Evolutionary conservation across 2,797 vertebrate species (phyloP).

Genomic region (Scarus forsteni): DNA sequence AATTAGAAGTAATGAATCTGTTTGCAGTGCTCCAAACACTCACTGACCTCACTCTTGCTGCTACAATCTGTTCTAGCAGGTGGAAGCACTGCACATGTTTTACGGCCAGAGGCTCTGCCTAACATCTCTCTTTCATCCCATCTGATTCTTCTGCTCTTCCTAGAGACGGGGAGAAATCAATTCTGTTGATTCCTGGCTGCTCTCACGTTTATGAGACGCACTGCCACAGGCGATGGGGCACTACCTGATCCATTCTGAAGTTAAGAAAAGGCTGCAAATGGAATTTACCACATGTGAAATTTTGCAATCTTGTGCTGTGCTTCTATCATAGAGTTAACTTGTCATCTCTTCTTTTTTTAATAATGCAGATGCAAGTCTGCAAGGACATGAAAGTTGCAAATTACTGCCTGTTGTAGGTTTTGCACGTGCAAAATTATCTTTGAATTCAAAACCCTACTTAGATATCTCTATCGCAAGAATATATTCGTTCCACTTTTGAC

Average conservation of each 20-base stretch:
- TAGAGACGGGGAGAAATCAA: conserved; percentile 23
- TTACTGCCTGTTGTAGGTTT: too few relatives aligned
- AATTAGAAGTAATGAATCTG: conserved; percentile 21
- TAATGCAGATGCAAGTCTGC: too few relatives aligned
- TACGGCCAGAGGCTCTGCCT: conserved; percentile 5
- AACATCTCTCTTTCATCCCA: conserved; percentile 20
- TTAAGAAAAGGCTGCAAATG: conserved; percentile 29
- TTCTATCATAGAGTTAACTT: conserved; percentile 13
- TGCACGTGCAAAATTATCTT: too few relatives aligned
- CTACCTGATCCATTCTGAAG: conserved; percentile 10
- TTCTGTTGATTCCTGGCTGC: conserved; percentile 10
- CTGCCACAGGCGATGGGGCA: conserved; percentile 8
- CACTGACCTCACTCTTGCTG: conserved; percentile 6
- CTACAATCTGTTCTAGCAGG: conserved; percentile 10
- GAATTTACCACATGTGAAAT: conserved; percentile 14
- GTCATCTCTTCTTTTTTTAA: neutral
- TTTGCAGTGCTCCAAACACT: conserved; percentile 19
- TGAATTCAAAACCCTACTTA: too few relatives aligned
- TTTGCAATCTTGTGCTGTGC: neutral
- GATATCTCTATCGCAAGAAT: too few relatives aligned
- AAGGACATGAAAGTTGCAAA: too few relatives aligned
- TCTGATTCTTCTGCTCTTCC: conserved; percentile 15
- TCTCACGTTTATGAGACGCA: neutral
- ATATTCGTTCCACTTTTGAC: too few relatives aligned
- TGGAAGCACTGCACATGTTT: conserved; percentile 6